A percentile compares a stretch with the other conserved stretches of the same genome.
Evolutionary conservation across 2,113 vertebrate species (phyloP).

Genomic region (Mirza zaza): DNA sequence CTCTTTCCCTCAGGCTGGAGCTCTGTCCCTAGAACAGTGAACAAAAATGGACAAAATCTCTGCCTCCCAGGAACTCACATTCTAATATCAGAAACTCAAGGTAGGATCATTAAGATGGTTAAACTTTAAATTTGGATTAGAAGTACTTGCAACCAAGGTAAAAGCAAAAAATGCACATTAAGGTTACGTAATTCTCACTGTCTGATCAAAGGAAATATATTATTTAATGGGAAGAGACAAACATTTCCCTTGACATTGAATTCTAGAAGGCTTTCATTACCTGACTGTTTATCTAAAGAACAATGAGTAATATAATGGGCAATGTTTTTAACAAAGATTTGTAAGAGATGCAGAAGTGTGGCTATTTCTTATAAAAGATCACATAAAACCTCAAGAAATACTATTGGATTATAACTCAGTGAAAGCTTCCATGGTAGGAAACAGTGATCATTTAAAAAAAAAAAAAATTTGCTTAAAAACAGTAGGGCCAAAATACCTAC

Average conservation of each 20-base stretch:
- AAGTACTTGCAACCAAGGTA: not conserved
- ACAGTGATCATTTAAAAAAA: not conserved
- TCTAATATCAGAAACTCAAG: not conserved
- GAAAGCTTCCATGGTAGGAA: not conserved
- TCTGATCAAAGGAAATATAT: slow-evolving; percentile 1
- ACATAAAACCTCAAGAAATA: not conserved
- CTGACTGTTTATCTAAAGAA: slow-evolving; percentile 26
- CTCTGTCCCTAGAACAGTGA: not conserved
- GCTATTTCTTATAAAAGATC: not conserved
- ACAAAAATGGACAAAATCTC: not conserved
- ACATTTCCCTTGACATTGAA: not conserved
- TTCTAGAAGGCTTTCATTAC: not conserved
- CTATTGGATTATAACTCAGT: not conserved
- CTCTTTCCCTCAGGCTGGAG: not conserved
- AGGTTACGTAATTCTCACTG: not conserved
- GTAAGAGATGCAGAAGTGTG: slow-evolving; percentile 16
- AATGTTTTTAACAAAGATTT: slow-evolving; percentile 20
- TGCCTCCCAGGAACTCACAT: not conserved
- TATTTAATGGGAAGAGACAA: slow-evolving; percentile 23
- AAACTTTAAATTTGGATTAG: slow-evolving; percentile 22
- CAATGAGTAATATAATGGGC: not conserved
- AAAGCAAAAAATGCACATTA: not conserved
- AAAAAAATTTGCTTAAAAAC: slow-evolving; percentile 12
- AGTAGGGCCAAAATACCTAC: not conserved
- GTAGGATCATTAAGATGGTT: not conserved